Evolutionary conservation across 2,113 vertebrate genomes (phyloP).

Genomic region (Salvelinus namaycush): DNA sequence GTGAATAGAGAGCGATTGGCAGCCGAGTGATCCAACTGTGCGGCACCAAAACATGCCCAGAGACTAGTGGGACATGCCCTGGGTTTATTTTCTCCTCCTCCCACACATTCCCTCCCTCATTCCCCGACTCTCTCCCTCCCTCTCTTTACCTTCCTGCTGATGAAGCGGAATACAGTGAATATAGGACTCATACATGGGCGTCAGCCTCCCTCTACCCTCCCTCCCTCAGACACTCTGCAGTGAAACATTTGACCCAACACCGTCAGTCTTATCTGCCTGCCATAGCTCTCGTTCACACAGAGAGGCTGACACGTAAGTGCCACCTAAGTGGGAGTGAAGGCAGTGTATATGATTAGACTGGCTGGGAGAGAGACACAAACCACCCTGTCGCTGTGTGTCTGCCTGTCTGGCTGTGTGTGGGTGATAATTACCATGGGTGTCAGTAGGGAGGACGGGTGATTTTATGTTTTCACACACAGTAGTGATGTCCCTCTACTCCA

Average conservation of each 20-base stretch:
- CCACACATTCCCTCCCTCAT: background rate
- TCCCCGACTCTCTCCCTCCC: no score
- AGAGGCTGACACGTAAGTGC: conserved; percentile 39
- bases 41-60: background rate
- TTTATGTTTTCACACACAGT: conserved; percentile 59
- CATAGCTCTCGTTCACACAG: conserved; percentile 52
- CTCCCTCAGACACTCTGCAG: conserved; percentile 18
- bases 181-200: no score
- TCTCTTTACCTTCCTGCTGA: conserved; percentile 8
- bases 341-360: background rate
- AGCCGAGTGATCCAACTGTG: background rate
- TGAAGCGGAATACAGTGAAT: no score
- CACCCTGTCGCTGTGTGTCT: conserved; percentile 22
- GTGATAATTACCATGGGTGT: conserved; percentile 57
- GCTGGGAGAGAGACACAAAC: background rate
- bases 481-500: conserved; percentile 44
- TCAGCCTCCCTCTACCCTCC: background rate
- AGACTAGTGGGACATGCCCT: background rate
- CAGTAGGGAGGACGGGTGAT: conserved; percentile 47
- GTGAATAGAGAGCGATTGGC: background rate
- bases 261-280: conserved; percentile 44
- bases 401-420: conserved; percentile 27
- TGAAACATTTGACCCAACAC: conserved; percentile 48
- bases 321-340: conserved; percentile 33
- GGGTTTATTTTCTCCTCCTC: background rate